Percentiles rank a stretch among this genome's conserved stretches.
Evolutionary conservation across 2,113 vertebrate species (phyloP).

Genomic region (Cyprinodon brontotheroides): DNA sequence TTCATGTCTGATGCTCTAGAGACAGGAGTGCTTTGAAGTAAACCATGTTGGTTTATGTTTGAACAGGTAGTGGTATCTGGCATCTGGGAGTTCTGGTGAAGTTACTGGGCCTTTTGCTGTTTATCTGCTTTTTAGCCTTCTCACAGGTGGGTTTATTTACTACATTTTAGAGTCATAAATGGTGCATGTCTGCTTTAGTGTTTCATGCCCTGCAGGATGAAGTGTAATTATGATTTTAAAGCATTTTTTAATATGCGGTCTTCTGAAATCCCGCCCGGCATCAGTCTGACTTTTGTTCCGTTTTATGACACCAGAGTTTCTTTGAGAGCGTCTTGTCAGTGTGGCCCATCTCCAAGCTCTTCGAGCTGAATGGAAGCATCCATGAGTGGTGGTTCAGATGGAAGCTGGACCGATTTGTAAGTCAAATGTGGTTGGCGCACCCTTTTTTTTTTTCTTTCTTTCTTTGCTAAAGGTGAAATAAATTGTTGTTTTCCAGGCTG

Average conservation of each 20-base stretch:
- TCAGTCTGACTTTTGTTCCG: not conserved
- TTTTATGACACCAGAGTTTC: conserved; percentile 78
- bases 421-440: conserved; percentile 49
- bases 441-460: not conserved
- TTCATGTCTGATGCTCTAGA: not conserved
- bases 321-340: conserved; percentile 94
- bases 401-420: conserved; percentile 95
- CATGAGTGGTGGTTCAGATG: conserved; percentile 99
- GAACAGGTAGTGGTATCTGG: conserved; percentile 88
- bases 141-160: conserved; percentile 85
- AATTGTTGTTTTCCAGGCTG: conserved; percentile 79
- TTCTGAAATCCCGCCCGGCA: not conserved
- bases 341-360: conserved; percentile 94
- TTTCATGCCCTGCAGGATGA: not conserved
- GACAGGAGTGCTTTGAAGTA: not conserved
- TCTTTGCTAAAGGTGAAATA: not conserved
- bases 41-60: conserved; percentile 4
- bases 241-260: not conserved
- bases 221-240: not conserved
- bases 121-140: conserved; percentile 90
- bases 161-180: not conserved
- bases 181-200: not conserved
- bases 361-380: conserved; percentile 91
- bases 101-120: conserved; percentile 85
- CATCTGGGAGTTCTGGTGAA: conserved; percentile 89